A percentile compares a stretch with the other conserved stretches of the same genome.
Evolutionary conservation across 2,797 vertebrate species (phyloP).

Genomic region (Telmatherina bonti): DNA sequence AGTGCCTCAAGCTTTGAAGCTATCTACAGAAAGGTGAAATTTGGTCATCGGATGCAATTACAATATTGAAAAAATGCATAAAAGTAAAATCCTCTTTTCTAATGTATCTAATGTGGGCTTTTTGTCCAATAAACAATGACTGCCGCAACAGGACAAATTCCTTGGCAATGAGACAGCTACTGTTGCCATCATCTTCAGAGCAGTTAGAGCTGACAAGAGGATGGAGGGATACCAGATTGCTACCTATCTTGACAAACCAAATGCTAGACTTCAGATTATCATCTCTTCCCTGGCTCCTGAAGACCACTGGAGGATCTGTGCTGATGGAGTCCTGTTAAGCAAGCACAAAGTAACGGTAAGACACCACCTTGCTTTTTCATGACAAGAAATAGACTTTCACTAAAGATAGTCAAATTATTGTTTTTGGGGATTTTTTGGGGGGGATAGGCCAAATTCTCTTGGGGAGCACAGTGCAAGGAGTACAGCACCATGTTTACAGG

Average conservation of each 20-base stretch:
- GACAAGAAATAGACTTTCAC: not conserved
- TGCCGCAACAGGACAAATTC: slow-evolving; percentile 73
- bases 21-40: slow-evolving; percentile 71
- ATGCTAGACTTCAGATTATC: slow-evolving; percentile 79
- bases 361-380: not conserved
- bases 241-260: slow-evolving; percentile 74
- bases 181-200: slow-evolving; percentile 75
- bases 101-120: not conserved
- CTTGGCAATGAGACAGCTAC: slow-evolving; percentile 64
- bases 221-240: slow-evolving; percentile 81
- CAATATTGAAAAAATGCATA: not conserved
- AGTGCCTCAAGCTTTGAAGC: slow-evolving; percentile 75
- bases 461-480: slow-evolving; percentile 84
- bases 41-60: not conserved
- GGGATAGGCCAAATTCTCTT: slow-evolving; percentile 80
- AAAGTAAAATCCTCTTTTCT: slow-evolving; percentile 1
- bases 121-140: not conserved
- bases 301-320: slow-evolving; percentile 86
- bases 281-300: slow-evolving; percentile 79
- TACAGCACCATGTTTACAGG: slow-evolving; percentile 77
- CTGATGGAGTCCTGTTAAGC: slow-evolving; percentile 83
- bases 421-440: not conserved
- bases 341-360: slow-evolving; percentile 87
- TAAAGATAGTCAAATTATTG: not conserved
- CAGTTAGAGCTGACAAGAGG: slow-evolving; percentile 74